Evolutionary conservation across 2,113 vertebrate species (phyloP), one percentile per base, ranked within the genome.

Genomic region (Rallus limicola): DNA sequence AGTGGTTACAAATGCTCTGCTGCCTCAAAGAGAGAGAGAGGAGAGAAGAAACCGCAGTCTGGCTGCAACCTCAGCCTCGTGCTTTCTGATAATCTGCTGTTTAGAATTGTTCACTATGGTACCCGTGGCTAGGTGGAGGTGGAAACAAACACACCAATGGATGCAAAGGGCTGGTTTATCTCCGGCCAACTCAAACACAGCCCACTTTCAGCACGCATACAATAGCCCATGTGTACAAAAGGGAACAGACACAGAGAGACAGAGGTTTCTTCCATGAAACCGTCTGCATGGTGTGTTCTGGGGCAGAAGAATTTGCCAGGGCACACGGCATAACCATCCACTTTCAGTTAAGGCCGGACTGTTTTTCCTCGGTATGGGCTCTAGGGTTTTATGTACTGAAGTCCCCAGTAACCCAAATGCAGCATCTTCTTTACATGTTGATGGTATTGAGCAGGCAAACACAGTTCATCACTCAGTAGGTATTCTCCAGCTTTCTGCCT

Each of bases 1-100:
- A 98, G 97, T 92, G 97, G 97, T 98, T 96, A 84, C 87, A 97
- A 97, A 95, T 96, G 97, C 90, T 71, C 38, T 86, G 48, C 65
- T 95, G 85, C 82, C 85, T 88, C 82, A 95, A 75, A 96, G 84
- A 56, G 31, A 77, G 74, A 46, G 48, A 48, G 48, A 48, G 44
- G 48, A 48, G 48, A 93, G 79, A 59, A 88, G 82, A 86, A 94
- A 94, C 90, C 87, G 5, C 88, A 88, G 53, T 78, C 95, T 95
- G 92, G 46, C 91, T 96, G 74, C 81, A 90, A 17, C 70, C 72
- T 92, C 85, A 71, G 65, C 83, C 36, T 63, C 31, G 6, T 90
- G 92, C 86, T 92, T 88, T 94, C 72, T 96, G 83, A 91, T 76
- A 81, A 92, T 96, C 64, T 68, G 76, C 72, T 82, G 62, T 81